phyloP scores from a whole-genome alignment of 2,888 invertebrate genomes.

The Epirrhoe alternata region DNA sequence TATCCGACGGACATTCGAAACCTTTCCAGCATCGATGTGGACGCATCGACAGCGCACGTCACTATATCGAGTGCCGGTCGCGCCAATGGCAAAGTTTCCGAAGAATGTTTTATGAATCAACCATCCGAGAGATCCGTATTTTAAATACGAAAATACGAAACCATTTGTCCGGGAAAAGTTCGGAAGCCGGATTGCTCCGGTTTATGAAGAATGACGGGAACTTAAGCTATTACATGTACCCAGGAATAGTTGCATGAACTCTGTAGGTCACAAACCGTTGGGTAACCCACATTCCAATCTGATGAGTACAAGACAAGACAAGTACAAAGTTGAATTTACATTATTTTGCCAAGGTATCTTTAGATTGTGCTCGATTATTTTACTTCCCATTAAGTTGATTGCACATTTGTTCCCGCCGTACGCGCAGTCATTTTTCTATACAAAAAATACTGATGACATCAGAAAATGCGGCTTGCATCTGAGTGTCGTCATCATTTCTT shows the following conservation, averaged over 20 bases:
- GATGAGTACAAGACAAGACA: not conserved
- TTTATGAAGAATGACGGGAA: constrained; percentile 24
- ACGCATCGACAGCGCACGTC: constrained; percentile 18
- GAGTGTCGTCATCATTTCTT: no score
- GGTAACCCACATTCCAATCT: not conserved
- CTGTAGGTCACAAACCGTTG: not conserved
- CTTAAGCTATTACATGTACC: constrained; percentile 3
- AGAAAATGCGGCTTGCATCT: no score
- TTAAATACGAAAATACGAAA: constrained; percentile 43
- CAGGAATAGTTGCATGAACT: not conserved
- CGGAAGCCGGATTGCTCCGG: constrained; percentile 23
- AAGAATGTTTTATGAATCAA: constrained; percentile 44
- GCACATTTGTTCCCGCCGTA: no score
- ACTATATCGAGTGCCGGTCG: constrained; percentile 31
- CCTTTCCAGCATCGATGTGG: constrained; percentile 11
- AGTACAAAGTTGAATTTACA: not conserved
- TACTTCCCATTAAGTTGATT: no score
- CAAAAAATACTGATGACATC: no score
- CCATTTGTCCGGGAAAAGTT: constrained; percentile 45
- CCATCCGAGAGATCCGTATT: constrained; percentile 38
- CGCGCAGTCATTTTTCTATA: no score
- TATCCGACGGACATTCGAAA: not conserved
- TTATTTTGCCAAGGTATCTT: not conserved
- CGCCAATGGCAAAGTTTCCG: constrained; percentile 37
- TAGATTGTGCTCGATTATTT: no score